Conservation (phyloP, 2,797 vertebrate species). For the Labeo calbasu region DNA sequence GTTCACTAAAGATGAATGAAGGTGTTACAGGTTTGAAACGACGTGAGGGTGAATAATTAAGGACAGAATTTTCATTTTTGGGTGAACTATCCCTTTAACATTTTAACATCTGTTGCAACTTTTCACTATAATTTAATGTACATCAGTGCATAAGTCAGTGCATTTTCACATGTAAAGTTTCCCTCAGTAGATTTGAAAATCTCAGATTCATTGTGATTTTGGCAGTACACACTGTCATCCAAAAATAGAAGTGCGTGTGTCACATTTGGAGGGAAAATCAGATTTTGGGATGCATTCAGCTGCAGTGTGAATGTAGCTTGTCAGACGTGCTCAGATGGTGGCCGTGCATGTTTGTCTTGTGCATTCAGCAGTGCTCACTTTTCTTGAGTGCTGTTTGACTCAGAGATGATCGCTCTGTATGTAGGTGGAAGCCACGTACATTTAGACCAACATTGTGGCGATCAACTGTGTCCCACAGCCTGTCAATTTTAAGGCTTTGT, state of each 20-base stretch:
- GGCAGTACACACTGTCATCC: background rate
- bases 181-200: background rate
- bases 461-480: background rate
- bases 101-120: background rate
- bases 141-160: background rate
- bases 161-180: background rate
- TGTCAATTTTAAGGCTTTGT: slow-evolving; percentile 5
- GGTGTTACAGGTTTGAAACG: no score
- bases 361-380: background rate
- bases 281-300: background rate
- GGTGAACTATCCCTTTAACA: background rate
- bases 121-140: background rate
- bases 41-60: no score
- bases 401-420: background rate
- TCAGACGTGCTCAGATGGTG: background rate
- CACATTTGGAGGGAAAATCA: slow-evolving; percentile 1
- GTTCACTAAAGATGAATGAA: no score
- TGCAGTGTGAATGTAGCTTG: background rate
- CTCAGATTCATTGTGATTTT: background rate
- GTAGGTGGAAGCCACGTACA: slow-evolving; percentile 1
- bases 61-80: no score
- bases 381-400: slow-evolving; percentile 25
- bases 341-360: background rate
- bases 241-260: background rate
- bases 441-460: slow-evolving; percentile 9